Base-by-base conservation (phyloP, 2,888 invertebrate genomes). In the Mongoloraphidia duomilia region DNA sequence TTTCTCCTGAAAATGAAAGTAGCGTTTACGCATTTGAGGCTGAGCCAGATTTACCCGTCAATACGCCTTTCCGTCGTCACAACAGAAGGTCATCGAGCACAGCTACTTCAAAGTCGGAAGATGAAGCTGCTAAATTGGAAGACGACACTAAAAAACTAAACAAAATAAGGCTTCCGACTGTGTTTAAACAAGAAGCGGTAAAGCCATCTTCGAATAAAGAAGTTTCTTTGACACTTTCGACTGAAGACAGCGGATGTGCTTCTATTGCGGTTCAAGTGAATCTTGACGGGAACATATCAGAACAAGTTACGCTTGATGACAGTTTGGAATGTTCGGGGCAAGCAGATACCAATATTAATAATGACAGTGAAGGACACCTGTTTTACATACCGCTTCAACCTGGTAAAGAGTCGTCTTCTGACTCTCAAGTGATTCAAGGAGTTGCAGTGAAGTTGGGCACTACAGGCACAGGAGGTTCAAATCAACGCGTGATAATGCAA, bases 21-120 rank as follows among this genome's bases (percentile, higher is more conserved):
- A 81, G 81, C 50, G 77, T 82, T 12, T 82, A 83, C 58, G 82
- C 82, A 2, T 83, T 83, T 60, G 80, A 81, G 54, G 79, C 79
- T 53, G 80, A 81, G 41, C 74, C 73, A 34, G 80, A 80, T 51
- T 70, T 70, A n/a, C 60, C 67, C 1, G 64, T 73, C 17, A 74
- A 68, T 49, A 75, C 76, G 12, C 79, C 78, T 1, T 80, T 80
- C 59, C 63, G 77, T 36, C 62, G 76, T 41, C 72, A 72, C 41
- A 65, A 67, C 37, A 62, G 73, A 48, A 60, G 68, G 12, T 69
- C 70, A 8, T 69, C 71, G 0, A 67, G 69, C 55, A 68, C 69
- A 1, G 65, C 67, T 4, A 69, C 69, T 2, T 68, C 69, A 8
- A 59, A 60, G 55, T 69, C 69, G 11, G 70, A 71, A 56, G 71